phyloP scores from a whole-genome alignment of 2,113 vertebrate species.

The Anseranas semipalmata region DNA sequence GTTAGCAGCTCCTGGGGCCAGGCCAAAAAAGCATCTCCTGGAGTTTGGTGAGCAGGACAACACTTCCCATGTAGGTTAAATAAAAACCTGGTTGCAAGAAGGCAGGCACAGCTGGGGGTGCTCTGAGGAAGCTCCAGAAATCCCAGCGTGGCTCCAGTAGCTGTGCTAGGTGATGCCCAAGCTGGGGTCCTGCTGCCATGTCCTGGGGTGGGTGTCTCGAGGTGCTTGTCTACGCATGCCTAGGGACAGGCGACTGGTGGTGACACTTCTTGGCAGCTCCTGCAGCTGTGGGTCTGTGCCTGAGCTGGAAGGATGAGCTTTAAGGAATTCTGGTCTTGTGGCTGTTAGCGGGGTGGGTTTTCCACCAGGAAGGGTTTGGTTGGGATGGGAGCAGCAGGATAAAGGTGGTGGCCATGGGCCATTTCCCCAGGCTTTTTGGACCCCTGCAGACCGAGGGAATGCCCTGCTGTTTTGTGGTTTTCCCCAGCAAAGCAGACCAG shows the following conservation, averaged over 20 bases:
- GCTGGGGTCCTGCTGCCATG: not conserved
- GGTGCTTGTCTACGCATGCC: not conserved
- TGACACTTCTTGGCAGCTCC: not conserved
- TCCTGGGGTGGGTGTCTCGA: not conserved
- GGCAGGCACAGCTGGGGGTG: not conserved
- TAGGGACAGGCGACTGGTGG: not conserved
- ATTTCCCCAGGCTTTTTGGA: not conserved
- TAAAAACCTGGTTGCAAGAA: not conserved
- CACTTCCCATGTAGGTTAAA: not conserved
- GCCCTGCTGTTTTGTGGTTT: not conserved
- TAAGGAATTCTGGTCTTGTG: not conserved
- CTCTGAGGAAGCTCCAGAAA: not conserved
- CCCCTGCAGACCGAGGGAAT: not conserved
- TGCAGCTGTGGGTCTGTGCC: not conserved
- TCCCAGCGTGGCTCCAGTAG: not conserved
- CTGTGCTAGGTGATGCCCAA: not conserved
- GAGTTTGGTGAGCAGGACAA: not conserved
- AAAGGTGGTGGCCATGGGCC: not conserved
- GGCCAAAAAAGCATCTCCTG: not conserved
- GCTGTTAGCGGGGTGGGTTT: not conserved
- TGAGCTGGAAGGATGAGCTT: not conserved
- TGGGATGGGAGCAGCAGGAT: not conserved
- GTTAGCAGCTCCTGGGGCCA: not conserved
- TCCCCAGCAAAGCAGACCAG: not conserved
- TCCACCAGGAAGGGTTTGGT: not conserved